A percentile compares a stretch with the other conserved stretches of the same genome.
These are phyloP conservation scores for Drosophila birchii DNA, from an alignment of 2,888 invertebrate genomes.

Conservation along the genomic window DNA sequence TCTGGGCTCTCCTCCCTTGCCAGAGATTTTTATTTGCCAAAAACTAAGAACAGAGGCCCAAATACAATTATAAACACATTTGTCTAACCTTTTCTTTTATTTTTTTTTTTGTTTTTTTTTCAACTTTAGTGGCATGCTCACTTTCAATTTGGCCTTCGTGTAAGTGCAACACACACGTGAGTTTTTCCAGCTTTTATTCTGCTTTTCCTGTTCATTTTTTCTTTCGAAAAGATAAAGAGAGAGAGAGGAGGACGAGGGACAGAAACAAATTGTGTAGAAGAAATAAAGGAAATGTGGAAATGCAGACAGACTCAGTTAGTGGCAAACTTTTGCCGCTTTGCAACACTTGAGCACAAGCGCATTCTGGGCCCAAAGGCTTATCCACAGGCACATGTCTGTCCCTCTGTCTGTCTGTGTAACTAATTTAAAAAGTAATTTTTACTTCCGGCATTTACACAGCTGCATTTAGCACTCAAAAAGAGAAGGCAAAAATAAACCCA, in stretches of 20 bases:
- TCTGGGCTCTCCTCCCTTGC: too few species aligned
- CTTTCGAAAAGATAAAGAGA: not conserved
- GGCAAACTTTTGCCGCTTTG: conserved; percentile 68
- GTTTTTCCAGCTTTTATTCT: conserved; percentile 8
- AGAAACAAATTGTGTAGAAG: conserved; percentile 39
- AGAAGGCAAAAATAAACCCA: not conserved
- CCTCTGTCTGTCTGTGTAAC: conserved; percentile 41
- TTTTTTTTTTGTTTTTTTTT: not conserved
- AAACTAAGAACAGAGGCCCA: conserved; percentile 20
- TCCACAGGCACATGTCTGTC: conserved; percentile 5
- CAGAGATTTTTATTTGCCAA: conserved; percentile 1
- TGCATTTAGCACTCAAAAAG: conserved; percentile 56
- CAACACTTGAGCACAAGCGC: conserved; percentile 62
- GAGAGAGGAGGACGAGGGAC: not conserved
- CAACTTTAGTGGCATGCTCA: conserved; percentile 57
- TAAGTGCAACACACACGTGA: conserved; percentile 42
- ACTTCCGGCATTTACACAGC: conserved; percentile 78
- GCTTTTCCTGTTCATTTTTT: not conserved
- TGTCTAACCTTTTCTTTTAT: conserved; percentile 20
- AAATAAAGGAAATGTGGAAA: conserved; percentile 32
- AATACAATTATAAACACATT: conserved; percentile 69
- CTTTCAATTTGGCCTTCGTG: conserved; percentile 72
- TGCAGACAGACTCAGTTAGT: conserved; percentile 44
- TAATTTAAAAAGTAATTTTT: conserved; percentile 80
- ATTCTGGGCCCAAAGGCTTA: conserved; percentile 59